phyloP scores from a whole-genome alignment of 2,888 invertebrate species.

The Chymomyza caudatula region DNA sequence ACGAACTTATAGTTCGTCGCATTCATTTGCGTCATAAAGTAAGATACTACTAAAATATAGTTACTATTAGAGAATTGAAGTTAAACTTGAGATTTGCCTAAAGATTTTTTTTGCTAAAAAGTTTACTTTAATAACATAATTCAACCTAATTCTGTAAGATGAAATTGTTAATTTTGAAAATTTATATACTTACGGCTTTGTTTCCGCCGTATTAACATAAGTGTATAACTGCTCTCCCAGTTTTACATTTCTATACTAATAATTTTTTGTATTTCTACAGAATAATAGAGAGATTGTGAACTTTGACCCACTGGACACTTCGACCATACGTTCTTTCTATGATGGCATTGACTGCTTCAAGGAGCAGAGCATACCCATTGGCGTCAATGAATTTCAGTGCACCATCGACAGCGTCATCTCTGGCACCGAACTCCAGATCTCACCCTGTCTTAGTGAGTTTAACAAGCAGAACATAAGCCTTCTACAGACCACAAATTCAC shows the following conservation, averaged over 20 bases:
- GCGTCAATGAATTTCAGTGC: slow-evolving; percentile 67
- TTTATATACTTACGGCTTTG: too few relatives aligned
- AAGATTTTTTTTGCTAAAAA: too few relatives aligned
- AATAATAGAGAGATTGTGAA: slow-evolving; percentile 38
- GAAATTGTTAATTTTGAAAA: too few relatives aligned
- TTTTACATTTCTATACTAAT: too few relatives aligned
- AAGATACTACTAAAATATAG: too few relatives aligned
- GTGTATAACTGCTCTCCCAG: too few relatives aligned
- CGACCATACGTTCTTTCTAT: slow-evolving; percentile 66
- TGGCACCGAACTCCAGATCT: slow-evolving; percentile 65
- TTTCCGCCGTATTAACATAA: too few relatives aligned
- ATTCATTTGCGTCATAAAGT: slow-evolving; percentile 32
- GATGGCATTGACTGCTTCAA: slow-evolving; percentile 59
- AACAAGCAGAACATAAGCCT: slow-evolving; percentile 79
- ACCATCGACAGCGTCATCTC: slow-evolving; percentile 64
- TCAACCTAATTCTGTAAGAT: too few relatives aligned
- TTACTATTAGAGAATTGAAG: too few relatives aligned
- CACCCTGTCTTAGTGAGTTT: slow-evolving; percentile 75
- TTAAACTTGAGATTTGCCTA: too few relatives aligned
- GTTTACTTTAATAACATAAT: too few relatives aligned
- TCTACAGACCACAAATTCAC: slow-evolving; percentile 79
- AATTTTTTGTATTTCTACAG: slow-evolving; percentile 7
- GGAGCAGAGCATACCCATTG: slow-evolving; percentile 57
- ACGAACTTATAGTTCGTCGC: slow-evolving; percentile 18
- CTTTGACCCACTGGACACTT: slow-evolving; percentile 71